A percentile compares a stretch with the other conserved stretches of the same genome.
These are phyloP conservation scores for Ibidorhyncha struthersii DNA, from an alignment of 2,113 vertebrate genomes.

Conservation along the genomic window DNA sequence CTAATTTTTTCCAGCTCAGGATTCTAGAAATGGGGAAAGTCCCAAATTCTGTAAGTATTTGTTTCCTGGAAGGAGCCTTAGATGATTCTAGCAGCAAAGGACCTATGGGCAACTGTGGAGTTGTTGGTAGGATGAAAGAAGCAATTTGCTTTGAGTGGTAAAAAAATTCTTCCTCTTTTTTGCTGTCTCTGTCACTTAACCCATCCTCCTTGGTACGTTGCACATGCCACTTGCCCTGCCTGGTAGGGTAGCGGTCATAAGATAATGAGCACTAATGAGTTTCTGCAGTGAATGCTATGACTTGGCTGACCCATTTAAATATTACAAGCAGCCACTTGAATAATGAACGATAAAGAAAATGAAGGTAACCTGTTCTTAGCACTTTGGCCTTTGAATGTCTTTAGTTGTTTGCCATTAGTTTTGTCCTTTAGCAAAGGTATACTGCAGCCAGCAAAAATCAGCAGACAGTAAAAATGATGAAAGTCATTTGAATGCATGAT, in stretches of 20 bases:
- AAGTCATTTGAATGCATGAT: background rate
- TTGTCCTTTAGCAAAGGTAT: background rate
- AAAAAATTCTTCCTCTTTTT: background rate
- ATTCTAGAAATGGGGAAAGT: background rate
- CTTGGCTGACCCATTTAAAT: background rate
- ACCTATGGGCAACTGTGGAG: background rate
- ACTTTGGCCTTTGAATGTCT: background rate
- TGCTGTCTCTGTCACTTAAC: background rate
- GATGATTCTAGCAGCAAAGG: background rate
- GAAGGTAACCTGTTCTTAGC: background rate
- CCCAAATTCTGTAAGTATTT: background rate
- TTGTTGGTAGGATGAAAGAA: background rate
- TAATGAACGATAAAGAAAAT: conserved; percentile 14
- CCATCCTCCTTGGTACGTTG: background rate
- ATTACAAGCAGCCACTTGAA: conserved; percentile 12
- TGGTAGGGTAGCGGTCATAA: background rate
- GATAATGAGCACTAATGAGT: conserved; percentile 23
- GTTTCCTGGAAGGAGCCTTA: background rate
- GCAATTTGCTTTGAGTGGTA: background rate
- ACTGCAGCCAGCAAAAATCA: background rate
- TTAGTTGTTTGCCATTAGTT: background rate
- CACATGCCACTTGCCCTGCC: background rate
- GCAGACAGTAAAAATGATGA: background rate
- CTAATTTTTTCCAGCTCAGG: background rate
- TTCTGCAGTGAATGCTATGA: background rate